Conservation (phyloP, 2,797 vertebrate species). For the Rhinatrema bivittatum region DNA sequence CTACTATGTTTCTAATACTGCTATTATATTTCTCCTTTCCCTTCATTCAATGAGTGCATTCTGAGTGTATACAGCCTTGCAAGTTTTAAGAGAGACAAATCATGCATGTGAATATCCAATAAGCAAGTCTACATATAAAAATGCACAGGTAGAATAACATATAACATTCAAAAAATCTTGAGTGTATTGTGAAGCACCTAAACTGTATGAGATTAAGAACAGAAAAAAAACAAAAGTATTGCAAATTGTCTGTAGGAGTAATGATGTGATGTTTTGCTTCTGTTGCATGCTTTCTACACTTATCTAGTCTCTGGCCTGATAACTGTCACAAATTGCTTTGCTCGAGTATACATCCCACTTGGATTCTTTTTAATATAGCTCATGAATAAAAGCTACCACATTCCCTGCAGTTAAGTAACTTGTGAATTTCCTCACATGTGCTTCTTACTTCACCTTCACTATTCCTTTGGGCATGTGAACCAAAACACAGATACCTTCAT, state of each 20-base stretch:
- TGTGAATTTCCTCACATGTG: conserved; percentile 16
- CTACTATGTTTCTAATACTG: too few relatives aligned
- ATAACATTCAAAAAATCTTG: too few relatives aligned
- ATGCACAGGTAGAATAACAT: too few relatives aligned
- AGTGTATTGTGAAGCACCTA: too few relatives aligned
- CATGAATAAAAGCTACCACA: conserved; percentile 13
- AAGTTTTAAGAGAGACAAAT: too few relatives aligned
- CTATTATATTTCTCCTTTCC: too few relatives aligned
- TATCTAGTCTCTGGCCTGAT: neutral
- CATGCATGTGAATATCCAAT: too few relatives aligned
- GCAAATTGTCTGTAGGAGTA: conserved; percentile 1
- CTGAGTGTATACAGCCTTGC: too few relatives aligned
- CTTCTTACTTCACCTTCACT: conserved; percentile 15
- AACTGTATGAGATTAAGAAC: too few relatives aligned
- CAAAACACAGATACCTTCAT: conserved; percentile 13
- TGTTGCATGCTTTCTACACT: conserved; percentile 4
- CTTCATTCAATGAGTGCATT: too few relatives aligned
- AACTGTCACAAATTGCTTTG: neutral
- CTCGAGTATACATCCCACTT: conserved; percentile 11
- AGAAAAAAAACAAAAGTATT: too few relatives aligned
- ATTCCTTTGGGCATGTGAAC: conserved; percentile 18
- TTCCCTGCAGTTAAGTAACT: conserved; percentile 11
- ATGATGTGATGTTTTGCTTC: conserved; percentile 3
- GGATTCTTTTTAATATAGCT: conserved; percentile 16
- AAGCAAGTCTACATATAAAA: too few relatives aligned